These are phyloP conservation scores for Dasyornis broadbenti DNA, from an alignment of 2,113 vertebrate genomes.

Conservation along the genomic window DNA sequence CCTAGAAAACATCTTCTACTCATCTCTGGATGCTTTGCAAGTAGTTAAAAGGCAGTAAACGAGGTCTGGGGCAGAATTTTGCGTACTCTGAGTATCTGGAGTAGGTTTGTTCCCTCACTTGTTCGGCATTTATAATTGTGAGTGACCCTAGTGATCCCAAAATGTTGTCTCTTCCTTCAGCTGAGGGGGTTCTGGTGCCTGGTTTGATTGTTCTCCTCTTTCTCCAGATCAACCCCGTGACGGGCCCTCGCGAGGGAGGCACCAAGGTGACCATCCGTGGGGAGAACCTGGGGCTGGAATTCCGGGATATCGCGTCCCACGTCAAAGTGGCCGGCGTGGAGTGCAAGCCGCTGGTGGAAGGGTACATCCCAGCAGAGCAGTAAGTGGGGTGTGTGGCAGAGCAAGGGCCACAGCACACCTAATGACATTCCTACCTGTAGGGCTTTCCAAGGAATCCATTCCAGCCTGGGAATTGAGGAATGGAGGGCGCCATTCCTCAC, in stretches of 20 bases:
- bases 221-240: conserved; percentile 86
- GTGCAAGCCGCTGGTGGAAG: conserved; percentile 87
- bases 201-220: not conserved
- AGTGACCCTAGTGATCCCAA: not conserved
- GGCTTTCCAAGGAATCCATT: not conserved
- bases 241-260: conserved; percentile 92
- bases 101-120: not conserved
- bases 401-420: not conserved
- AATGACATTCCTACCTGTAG: not conserved
- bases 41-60: not conserved
- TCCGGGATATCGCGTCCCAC: conserved; percentile 86
- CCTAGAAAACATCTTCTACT: not conserved
- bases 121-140: not conserved
- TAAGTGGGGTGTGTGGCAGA: conserved; percentile 73
- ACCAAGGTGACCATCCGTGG: conserved; percentile 95
- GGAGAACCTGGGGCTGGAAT: conserved; percentile 94
- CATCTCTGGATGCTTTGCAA: not conserved
- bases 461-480: rapidly evolving
- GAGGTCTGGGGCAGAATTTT: not conserved
- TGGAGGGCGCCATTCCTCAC: not conserved
- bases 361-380: conserved; percentile 97
- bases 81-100: not conserved
- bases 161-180: not conserved
- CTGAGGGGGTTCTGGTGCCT: not conserved
- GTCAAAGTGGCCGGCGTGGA: conserved; percentile 95